Percentiles rank a stretch among this genome's conserved stretches.
Conservation (phyloP, 2,113 vertebrate species). For the Corythaixoides concolor region DNA sequence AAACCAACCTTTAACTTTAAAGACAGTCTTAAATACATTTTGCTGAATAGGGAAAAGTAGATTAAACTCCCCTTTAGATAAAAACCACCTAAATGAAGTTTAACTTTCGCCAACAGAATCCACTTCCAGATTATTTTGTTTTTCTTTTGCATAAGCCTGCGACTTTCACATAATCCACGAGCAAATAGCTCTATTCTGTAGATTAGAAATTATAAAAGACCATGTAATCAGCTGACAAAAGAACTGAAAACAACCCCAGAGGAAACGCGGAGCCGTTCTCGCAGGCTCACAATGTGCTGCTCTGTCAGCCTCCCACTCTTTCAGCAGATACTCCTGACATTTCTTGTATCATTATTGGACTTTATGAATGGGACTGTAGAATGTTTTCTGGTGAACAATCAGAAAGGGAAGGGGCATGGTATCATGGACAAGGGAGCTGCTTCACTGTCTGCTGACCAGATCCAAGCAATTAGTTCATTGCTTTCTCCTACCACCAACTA, state of each 20-base stretch:
- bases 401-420: conserved; percentile 54
- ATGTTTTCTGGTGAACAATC: conserved; percentile 68
- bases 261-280: conserved; percentile 68
- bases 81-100: conserved; percentile 35
- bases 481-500: conserved; percentile 32
- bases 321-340: conserved; percentile 75
- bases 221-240: conserved; percentile 89
- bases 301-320: conserved; percentile 77
- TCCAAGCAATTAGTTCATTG: conserved; percentile 51
- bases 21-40: not conserved
- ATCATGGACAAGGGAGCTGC: conserved; percentile 49
- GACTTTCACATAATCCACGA: conserved; percentile 81
- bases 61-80: conserved; percentile 21
- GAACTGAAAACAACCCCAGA: conserved; percentile 79
- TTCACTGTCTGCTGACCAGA: conserved; percentile 58
- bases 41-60: not conserved
- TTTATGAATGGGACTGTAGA: conserved; percentile 78
- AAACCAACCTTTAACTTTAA: not conserved
- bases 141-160: conserved; percentile 78
- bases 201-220: conserved; percentile 84
- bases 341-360: conserved; percentile 76
- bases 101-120: conserved; percentile 58
- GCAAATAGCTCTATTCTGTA: conserved; percentile 82
- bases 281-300: conserved; percentile 74
- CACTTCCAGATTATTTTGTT: conserved; percentile 71